Base-by-base conservation (phyloP, 2,797 vertebrate genomes). In the Tolypeutes matacus region DNA sequence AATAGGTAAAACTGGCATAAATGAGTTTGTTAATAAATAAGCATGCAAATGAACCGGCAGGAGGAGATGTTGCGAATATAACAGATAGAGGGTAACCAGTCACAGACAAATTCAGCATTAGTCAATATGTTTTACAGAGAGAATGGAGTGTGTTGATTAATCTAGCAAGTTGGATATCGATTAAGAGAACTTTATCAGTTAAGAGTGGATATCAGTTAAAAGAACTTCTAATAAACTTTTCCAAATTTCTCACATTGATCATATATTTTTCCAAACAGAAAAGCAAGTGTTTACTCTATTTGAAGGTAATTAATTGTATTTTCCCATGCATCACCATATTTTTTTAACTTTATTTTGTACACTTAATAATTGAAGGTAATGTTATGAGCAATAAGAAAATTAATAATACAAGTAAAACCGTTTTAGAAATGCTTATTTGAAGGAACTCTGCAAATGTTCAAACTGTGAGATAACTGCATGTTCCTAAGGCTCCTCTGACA, bases 1-100 rank as follows among this genome's bases (percentile, higher is more conserved):
- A 93, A 83, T 91, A 96, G 90, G 81, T 83, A 86, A 82, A 96
- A 94, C 91, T 62, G 46, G 64, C 34, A 51, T 89, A 95, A 92
- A 86, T 0, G 42, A 92, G 34, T 88, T 83, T 92, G 31, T 93
- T 78, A 95, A 95, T 96, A 95, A 97, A 93, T 94, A 58, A 81
- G 69, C 53, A 92, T 72, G 80, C 31, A 94, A 75, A 94, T 86
- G 64, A 93, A 51, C 65, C 15, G 21, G 3, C 23, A 31, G 64
- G 13, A 83, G 76, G 64, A 93, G 42, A 84, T n/a, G 34, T 8
- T 84, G 25, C 25, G 64, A 86, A 87, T 70, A 62, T 73, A 25
- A 42, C 14, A 31, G 21, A 81, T 60, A 76, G 0, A 72, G 58
- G 2, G 25, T 76, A 7, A 6, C 31, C 39, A 86, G n/a, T 21